phyloP scores from a whole-genome alignment of 2,113 vertebrate species.

The Orthochromis malagaraziensis region DNA sequence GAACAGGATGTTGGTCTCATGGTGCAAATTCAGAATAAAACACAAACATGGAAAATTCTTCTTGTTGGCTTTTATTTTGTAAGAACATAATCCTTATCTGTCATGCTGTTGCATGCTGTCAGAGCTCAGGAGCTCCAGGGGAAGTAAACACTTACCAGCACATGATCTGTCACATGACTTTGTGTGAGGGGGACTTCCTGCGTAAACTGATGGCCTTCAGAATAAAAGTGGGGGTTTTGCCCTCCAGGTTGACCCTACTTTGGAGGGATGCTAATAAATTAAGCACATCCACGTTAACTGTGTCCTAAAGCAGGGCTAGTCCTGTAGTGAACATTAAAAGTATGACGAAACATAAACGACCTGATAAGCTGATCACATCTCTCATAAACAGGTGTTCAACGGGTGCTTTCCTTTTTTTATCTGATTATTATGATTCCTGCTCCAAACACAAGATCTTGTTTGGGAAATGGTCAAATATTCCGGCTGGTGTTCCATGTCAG shows the following conservation, averaged over 20 bases:
- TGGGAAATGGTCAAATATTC: neutral
- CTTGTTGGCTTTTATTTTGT: neutral
- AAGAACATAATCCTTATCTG: neutral
- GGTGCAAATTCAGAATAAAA: neutral
- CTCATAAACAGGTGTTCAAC: neutral
- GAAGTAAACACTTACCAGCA: neutral
- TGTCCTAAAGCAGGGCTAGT: accelerated
- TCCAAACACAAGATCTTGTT: neutral
- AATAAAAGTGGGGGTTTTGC: accelerated
- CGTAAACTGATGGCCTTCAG: neutral
- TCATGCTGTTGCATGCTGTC: accelerated
- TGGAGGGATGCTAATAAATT: neutral
- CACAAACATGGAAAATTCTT: neutral
- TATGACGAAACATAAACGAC: accelerated
- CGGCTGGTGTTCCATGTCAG: neutral
- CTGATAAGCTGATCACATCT: neutral
- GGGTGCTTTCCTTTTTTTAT: accelerated
- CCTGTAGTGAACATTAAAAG: neutral
- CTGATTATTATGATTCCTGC: neutral
- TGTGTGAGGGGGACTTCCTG: neutral
- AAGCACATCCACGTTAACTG: neutral
- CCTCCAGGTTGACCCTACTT: neutral
- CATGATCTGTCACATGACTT: neutral
- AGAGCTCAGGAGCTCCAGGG: neutral
- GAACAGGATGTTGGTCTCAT: neutral